Evolutionary conservation across 23 tunicate species (phyloP), one percentile per base, ranked within the genome.

Genomic region (Styela plicata): DNA sequence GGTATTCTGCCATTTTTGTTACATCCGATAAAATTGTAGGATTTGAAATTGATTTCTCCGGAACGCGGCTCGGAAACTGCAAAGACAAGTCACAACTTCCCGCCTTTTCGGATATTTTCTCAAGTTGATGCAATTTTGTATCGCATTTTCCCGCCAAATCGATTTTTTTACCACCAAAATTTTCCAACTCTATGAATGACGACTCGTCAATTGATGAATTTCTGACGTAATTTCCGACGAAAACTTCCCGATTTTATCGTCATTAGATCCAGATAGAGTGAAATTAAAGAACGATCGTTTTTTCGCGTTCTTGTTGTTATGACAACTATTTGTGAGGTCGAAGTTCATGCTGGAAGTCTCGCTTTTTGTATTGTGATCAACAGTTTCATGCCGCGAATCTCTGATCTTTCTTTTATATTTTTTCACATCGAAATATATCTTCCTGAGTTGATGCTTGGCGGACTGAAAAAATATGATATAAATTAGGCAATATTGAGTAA

Each of bases 361-460:
- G 13, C 57, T 44, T 44, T 13, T 44, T 44, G 57, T 44, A 13
- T 44, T 44, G 13, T 44, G 10, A 7, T 7, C 57, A 7, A 44
- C 57, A 5, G 10, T 13, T 5, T 7, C 10, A 5, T 10, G 16
- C 5, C 31, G 71, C 7, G 30, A 66, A 13, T 30, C 24, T 34
- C 35, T 31, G 16, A 22, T 5, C 36, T 71, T 76, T 24, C n/a
- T 24, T 44, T 76, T 76, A 10, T 33, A 24, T 21, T 18, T 37
- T 53, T 53, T 76, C 25, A 88, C 86, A 73, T 80, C 96, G 31
- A 73, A 52, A 52, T 93, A 93, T 29, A 93, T 93, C 74, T 88
- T 93, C 34, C 83, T 61, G 31, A 93, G 75, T 75, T 93, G 98
- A 31, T 31, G 34, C 71, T 85, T 88, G 0, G 98, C 98, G 3